Percentiles rank a stretch among this genome's conserved stretches.
Evolutionary conservation across 1,140 invertebrate species (phyloP).

Genomic region (Chlorops oryzae): DNA sequence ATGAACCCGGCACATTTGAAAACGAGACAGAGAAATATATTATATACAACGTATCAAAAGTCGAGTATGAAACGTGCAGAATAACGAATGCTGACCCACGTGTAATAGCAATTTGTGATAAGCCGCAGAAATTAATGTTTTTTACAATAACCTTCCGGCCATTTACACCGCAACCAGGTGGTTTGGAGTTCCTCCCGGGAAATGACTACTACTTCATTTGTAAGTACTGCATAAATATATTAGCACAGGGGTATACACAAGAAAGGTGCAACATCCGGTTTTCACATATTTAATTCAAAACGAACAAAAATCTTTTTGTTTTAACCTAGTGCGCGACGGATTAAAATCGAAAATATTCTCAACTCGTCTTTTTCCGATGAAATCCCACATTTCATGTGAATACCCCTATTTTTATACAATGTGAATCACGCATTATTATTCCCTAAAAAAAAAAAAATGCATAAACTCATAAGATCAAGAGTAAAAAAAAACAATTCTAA

Average conservation of each 20-base stretch:
- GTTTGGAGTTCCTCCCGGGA: slow-evolving; percentile 87
- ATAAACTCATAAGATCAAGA: not conserved
- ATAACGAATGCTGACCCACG: slow-evolving; percentile 89
- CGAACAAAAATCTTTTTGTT: too few species aligned
- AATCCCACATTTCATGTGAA: too few species aligned
- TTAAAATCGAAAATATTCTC: too few species aligned
- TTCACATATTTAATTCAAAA: too few species aligned
- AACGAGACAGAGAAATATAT: slow-evolving; percentile 92
- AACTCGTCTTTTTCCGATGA: too few species aligned
- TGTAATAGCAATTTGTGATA: slow-evolving; percentile 92
- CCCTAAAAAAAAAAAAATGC: not conserved
- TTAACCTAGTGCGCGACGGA: too few species aligned
- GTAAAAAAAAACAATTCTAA: too few species aligned
- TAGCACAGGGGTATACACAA: too few species aligned
- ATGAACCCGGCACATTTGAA: slow-evolving; percentile 76
- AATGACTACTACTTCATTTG: slow-evolving; percentile 96
- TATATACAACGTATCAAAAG: slow-evolving; percentile 93
- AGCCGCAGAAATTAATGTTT: slow-evolving; percentile 88
- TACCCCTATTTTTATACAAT: too few species aligned
- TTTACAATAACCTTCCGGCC: slow-evolving; percentile 95
- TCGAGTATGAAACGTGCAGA: slow-evolving; percentile 91
- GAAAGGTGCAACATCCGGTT: too few species aligned
- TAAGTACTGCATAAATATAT: slow-evolving; percentile 49
- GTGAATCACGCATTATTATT: not conserved
- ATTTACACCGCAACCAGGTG: slow-evolving; percentile 91